Percentiles rank a stretch among this genome's conserved stretches.
phyloP scores from a whole-genome alignment of 2,888 invertebrate genomes.

The Caenorhabditis sinica region DNA sequence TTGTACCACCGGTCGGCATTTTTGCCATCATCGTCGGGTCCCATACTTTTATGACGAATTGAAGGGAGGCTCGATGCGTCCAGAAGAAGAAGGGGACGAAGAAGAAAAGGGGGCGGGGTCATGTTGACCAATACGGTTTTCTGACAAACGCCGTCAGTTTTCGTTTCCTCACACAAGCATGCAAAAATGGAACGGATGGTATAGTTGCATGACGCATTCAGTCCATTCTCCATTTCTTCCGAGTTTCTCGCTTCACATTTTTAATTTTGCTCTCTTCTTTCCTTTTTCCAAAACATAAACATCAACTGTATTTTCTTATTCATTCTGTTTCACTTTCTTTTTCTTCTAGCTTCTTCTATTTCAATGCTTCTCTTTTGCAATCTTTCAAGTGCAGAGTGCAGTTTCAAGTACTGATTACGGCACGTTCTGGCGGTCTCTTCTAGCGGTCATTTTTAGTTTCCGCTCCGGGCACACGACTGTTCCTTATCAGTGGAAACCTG shows the following conservation, averaged over 20 bases:
- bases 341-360: constrained; percentile 15
- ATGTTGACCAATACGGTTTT: constrained; percentile 61
- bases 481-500: constrained; percentile 53
- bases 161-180: constrained; percentile 24
- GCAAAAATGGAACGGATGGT: constrained; percentile 48
- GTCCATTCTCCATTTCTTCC: constrained; percentile 27
- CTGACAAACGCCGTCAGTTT: constrained; percentile 45
- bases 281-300: constrained; percentile 1
- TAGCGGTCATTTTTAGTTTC: constrained; percentile 43
- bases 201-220: constrained; percentile 49
- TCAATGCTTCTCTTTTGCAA: constrained; percentile 7
- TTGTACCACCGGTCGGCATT: background rate
- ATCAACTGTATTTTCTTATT: background rate
- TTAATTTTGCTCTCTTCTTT: constrained; percentile 26
- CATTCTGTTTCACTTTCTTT: background rate
- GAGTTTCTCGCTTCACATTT: constrained; percentile 9
- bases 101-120: constrained; percentile 33
- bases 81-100: background rate
- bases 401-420: constrained; percentile 40
- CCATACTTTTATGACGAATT: constrained; percentile 50
- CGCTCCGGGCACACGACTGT: constrained; percentile 9
- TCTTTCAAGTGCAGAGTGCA: constrained; percentile 10
- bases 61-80: constrained; percentile 32
- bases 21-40: constrained; percentile 38
- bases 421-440: constrained; percentile 54